Evolutionary conservation across 2,113 vertebrate genomes (phyloP).

Genomic region (Phalacrocorax aristotelis): DNA sequence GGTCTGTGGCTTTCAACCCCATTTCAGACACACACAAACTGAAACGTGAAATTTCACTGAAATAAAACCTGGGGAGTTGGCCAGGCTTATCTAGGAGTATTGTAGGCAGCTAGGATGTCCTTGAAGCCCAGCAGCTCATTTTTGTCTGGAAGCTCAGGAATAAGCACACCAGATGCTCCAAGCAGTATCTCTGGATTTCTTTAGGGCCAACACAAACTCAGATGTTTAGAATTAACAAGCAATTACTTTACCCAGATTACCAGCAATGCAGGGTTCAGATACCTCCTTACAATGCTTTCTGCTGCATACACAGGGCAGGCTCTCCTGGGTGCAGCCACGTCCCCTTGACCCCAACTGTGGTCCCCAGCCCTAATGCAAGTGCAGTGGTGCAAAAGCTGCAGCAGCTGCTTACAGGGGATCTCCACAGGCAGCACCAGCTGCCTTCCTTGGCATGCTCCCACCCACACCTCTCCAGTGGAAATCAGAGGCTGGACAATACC

Average conservation of each 20-base stretch:
- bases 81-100: neutral
- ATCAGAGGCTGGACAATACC: neutral
- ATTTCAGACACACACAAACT: neutral
- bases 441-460: neutral
- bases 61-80: neutral
- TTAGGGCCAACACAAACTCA: neutral
- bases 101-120: neutral
- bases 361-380: neutral
- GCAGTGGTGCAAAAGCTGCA: neutral
- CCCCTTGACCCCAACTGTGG: too few relatives aligned
- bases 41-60: neutral
- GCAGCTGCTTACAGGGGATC: neutral
- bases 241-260: too few relatives aligned
- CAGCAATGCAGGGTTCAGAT: neutral
- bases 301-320: neutral
- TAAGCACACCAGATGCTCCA: neutral
- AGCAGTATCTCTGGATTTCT: neutral
- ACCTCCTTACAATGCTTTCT: fast-evolving
- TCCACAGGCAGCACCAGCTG: neutral
- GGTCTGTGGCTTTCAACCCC: neutral
- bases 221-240: neutral
- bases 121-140: neutral
- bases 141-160: neutral
- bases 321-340: neutral
- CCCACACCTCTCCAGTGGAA: neutral